Conservation (phyloP, 2,888 invertebrate genomes). For the Trichopria drosophilae region DNA sequence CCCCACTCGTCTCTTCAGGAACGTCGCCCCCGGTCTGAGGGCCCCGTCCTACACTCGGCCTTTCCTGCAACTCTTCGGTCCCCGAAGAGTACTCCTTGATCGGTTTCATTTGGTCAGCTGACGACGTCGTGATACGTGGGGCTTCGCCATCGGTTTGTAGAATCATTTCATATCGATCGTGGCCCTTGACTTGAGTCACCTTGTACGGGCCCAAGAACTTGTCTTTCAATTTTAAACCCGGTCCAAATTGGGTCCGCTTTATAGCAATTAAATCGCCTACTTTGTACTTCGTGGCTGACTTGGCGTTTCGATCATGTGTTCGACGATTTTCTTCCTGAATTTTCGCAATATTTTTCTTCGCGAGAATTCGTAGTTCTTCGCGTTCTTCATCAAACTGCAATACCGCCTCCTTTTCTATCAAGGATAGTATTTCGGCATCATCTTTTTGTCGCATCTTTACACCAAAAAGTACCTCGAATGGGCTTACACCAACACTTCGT, state of each 20-base stretch:
- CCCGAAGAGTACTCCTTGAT: constrained; percentile 15
- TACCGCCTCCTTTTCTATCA: constrained; percentile 31
- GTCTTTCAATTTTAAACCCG: constrained; percentile 32
- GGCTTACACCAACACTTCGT: no score
- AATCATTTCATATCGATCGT: no score
- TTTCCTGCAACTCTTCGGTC: constrained; percentile 14
- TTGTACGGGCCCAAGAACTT: constrained; percentile 37
- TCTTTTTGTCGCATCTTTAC: constrained; percentile 25
- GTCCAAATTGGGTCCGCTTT: constrained; percentile 33
- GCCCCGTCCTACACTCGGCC: no score
- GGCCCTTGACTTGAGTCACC: constrained; percentile 27
- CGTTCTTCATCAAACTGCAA: constrained; percentile 27
- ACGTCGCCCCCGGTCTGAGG: no score
- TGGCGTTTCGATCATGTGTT: constrained; percentile 30
- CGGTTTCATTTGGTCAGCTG: constrained; percentile 34
- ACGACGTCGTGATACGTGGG: constrained; percentile 26
- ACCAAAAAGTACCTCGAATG: no score
- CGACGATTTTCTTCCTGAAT: constrained; percentile 41
- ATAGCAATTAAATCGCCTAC: constrained; percentile 33
- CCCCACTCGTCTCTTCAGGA: no score
- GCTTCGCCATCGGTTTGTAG: no score
- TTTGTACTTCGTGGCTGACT: constrained; percentile 33
- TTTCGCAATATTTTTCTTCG: constrained; percentile 30
- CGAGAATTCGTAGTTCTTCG: constrained; percentile 24
- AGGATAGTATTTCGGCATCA: constrained; percentile 18